Conservation (phyloP, 1,140 invertebrate genomes). For the fruit fly (Drosophila melanogaster) region DNA sequence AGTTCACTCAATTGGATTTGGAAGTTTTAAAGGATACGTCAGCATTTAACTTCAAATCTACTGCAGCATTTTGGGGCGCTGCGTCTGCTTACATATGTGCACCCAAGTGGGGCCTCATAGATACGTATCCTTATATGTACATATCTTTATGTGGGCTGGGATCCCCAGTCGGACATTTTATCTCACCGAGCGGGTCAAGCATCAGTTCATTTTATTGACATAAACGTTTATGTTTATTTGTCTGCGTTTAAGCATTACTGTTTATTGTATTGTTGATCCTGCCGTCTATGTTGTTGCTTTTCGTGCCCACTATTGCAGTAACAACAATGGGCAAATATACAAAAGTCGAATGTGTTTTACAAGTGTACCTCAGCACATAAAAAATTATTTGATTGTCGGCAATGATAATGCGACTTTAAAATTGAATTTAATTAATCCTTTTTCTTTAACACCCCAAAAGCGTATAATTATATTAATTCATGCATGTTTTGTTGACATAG, state of each 20-base stretch:
- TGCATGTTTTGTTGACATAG: neutral
- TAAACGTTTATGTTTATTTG: constrained; percentile 82
- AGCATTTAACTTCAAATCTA: constrained; percentile 37
- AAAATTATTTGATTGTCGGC: constrained; percentile 24
- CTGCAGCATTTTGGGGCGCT: constrained; percentile 22
- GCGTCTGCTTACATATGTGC: neutral
- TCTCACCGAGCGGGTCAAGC: constrained; percentile 74
- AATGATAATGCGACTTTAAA: constrained; percentile 46
- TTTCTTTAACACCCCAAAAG: constrained; percentile 36
- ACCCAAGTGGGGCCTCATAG: neutral
- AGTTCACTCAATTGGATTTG: constrained; percentile 5
- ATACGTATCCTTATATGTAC: neutral
- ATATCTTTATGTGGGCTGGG: constrained; percentile 6
- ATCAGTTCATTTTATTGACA: constrained; percentile 81
- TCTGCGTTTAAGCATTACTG: constrained; percentile 76
- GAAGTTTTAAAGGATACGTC: constrained; percentile 38
- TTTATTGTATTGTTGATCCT: constrained; percentile 67
- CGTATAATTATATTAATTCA: constrained; percentile 39
- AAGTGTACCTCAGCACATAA: constrained; percentile 10
- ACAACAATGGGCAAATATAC: constrained; percentile 37
- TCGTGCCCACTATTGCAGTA: constrained; percentile 54
- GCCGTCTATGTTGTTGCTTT: constrained; percentile 36
- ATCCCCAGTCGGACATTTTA: constrained; percentile 46
- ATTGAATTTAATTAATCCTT: constrained; percentile 64
- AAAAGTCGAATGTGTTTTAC: constrained; percentile 56